phyloP scores from a whole-genome alignment of 2,797 vertebrate genomes.

The Menidia menidia region DNA sequence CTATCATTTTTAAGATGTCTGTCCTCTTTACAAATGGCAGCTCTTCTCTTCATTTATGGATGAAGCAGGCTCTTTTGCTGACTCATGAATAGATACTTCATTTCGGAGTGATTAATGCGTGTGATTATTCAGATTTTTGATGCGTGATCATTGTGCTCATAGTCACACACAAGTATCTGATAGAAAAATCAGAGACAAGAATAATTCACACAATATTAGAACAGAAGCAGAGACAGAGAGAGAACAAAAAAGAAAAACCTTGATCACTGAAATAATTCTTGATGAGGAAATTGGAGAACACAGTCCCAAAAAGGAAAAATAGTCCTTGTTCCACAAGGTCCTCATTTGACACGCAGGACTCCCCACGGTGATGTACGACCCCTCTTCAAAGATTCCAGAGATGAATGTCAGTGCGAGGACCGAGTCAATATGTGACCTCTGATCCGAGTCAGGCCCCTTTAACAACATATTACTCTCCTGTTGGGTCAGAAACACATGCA shows the following conservation, averaged over 20 bases:
- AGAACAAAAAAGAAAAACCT: not conserved
- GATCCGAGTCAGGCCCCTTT: conserved; percentile 54
- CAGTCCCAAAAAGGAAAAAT: conserved; percentile 55
- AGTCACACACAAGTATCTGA: too few species aligned
- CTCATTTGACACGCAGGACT: conserved; percentile 76
- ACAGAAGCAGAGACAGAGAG: not conserved
- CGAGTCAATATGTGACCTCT: conserved; percentile 82
- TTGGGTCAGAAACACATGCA: conserved; percentile 20
- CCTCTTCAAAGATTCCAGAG: conserved; percentile 80
- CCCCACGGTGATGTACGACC: conserved; percentile 69
- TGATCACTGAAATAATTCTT: conserved; percentile 14
- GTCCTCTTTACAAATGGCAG: not conserved
- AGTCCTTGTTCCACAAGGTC: conserved; percentile 69
- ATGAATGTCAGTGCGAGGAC: conserved; percentile 66
- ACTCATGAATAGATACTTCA: not conserved
- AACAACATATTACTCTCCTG: conserved; percentile 51
- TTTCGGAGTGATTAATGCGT: not conserved
- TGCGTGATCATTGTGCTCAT: too few species aligned
- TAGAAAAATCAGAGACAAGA: too few species aligned
- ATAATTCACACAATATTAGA: too few species aligned
- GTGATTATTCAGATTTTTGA: not conserved
- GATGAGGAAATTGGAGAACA: conserved; percentile 28
- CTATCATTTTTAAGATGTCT: not conserved
- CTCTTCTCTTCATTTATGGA: not conserved
- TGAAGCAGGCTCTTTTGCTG: not conserved